Evolutionary conservation across 2,113 vertebrate genomes (phyloP).

Genomic region (Mugil cephalus): DNA sequence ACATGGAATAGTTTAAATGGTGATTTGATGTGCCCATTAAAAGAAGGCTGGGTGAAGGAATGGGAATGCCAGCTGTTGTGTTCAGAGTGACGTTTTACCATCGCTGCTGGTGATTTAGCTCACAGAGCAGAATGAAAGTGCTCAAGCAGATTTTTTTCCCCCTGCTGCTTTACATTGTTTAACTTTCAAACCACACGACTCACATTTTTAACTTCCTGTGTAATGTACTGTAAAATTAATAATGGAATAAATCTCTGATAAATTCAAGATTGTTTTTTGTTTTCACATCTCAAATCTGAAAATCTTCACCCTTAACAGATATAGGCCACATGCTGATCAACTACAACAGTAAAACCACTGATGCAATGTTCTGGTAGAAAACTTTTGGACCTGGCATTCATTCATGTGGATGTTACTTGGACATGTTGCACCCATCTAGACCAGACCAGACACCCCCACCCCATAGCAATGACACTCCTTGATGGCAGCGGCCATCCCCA

Average conservation of each 20-base stretch:
- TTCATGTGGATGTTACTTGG: too few species aligned
- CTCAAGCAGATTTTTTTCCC: slow-evolving; percentile 15
- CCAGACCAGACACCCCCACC: too few species aligned
- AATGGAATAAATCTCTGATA: background rate
- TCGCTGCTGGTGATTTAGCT: slow-evolving; percentile 26
- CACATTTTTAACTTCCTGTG: background rate
- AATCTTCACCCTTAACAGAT: background rate
- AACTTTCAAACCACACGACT: background rate
- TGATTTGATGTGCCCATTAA: slow-evolving; percentile 48
- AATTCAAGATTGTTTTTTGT: background rate
- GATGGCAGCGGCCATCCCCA: too few species aligned
- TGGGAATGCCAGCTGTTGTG: slow-evolving; percentile 55
- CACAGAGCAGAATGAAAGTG: slow-evolving; percentile 15
- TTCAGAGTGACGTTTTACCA: slow-evolving; percentile 21
- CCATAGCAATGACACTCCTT: too few species aligned
- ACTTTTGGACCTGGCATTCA: too few species aligned
- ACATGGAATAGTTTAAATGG: slow-evolving; percentile 44
- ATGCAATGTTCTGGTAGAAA: too few species aligned
- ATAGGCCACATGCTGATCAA: too few species aligned
- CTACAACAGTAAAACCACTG: background rate
- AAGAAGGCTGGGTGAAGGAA: slow-evolving; percentile 24
- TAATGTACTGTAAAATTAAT: slow-evolving; percentile 6
- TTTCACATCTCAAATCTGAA: background rate
- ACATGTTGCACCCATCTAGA: too few species aligned
- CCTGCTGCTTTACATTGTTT: background rate